A percentile compares a stretch with the other conserved stretches of the same genome.
Conservation (phyloP, 2,888 invertebrate genomes). For the Uloborus plumipes region DNA sequence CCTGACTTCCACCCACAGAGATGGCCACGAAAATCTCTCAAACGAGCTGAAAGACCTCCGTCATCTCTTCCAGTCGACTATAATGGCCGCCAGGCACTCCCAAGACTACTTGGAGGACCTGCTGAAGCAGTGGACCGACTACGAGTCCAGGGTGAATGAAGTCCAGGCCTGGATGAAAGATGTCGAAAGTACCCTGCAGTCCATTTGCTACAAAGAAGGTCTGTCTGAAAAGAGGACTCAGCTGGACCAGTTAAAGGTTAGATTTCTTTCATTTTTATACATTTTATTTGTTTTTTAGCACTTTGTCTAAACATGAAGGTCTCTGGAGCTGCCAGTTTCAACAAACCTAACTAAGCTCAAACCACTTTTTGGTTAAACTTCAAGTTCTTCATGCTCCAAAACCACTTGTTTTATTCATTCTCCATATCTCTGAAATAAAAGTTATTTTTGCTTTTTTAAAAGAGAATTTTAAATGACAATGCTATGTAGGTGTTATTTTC, state of each 20-base stretch:
- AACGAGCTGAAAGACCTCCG: conserved; percentile 86
- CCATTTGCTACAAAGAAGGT: conserved; percentile 86
- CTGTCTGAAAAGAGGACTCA: conserved; percentile 87
- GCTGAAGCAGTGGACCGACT: conserved; percentile 91
- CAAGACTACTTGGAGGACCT: conserved; percentile 86
- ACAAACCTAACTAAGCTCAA: no score
- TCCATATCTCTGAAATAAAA: no score
- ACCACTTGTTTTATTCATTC: no score
- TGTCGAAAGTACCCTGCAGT: conserved; percentile 88
- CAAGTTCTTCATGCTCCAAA: no score
- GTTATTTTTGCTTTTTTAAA: no score
- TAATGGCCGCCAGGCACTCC: conserved; percentile 73
- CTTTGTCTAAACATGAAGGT: background rate
- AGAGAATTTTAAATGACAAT: no score
- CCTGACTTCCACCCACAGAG: conserved; percentile 34
- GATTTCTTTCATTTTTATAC: conserved; percentile 9
- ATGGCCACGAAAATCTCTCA: conserved; percentile 36
- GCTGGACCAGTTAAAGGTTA: conserved; percentile 79
- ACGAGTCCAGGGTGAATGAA: conserved; percentile 87
- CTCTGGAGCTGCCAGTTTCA: no score
- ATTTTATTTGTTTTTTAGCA: background rate
- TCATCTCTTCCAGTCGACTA: conserved; percentile 86
- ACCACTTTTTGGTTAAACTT: no score
- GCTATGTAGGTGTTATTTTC: no score
- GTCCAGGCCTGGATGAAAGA: conserved; percentile 89